A percentile compares a stretch with the other conserved stretches of the same genome.
Evolutionary conservation across 2,888 invertebrate species (phyloP).

Genomic region (Glyphotaelius pellucidus): DNA sequence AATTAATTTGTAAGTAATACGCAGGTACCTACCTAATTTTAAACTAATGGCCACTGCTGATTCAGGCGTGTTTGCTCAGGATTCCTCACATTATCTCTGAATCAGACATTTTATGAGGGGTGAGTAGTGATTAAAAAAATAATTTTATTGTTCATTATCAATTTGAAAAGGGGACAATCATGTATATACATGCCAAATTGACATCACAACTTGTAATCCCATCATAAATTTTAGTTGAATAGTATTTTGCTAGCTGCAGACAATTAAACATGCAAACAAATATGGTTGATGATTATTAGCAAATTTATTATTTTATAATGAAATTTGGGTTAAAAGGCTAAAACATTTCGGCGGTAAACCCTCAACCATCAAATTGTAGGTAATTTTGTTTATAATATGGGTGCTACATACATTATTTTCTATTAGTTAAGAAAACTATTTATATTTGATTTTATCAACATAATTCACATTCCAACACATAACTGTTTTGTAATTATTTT

Average conservation of each 20-base stretch:
- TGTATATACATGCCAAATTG: neutral
- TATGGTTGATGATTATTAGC: too few relatives aligned
- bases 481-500: constrained; percentile 34
- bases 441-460: neutral
- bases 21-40: neutral
- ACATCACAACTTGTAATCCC: neutral
- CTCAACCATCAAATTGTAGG: neutral
- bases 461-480: constrained; percentile 19
- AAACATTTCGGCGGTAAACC: neutral
- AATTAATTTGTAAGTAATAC: neutral
- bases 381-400: neutral
- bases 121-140: neutral
- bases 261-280: neutral
- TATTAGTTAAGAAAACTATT: neutral
- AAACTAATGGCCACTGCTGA: neutral
- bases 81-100: neutral
- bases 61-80: neutral
- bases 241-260: neutral
- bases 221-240: neutral
- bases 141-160: neutral
- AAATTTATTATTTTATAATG: too few relatives aligned
- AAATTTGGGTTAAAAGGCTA: too few relatives aligned
- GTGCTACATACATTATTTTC: neutral
- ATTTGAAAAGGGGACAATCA: neutral
- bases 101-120: neutral